A percentile compares a stretch with the other conserved stretches of the same genome.
Conservation (phyloP, 1,140 invertebrate species). For the Drosophila rufa region DNA sequence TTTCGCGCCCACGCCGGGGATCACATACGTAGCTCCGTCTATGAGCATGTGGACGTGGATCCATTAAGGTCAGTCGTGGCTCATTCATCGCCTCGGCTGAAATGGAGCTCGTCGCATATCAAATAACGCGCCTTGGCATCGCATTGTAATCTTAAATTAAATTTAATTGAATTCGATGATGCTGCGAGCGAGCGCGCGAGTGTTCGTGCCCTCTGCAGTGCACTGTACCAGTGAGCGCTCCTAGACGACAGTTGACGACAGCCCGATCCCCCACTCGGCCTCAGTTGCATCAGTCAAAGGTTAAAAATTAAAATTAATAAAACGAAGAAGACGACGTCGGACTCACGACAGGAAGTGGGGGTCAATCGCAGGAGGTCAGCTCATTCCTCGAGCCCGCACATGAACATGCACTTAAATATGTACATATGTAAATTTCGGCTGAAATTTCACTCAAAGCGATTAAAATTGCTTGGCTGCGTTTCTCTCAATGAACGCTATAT, state of each 20-base stretch:
- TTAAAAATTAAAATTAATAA: constrained; percentile 80
- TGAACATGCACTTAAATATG: neutral
- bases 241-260: constrained; percentile 50
- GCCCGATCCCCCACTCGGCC: constrained; percentile 33
- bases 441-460: constrained; percentile 39
- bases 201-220: constrained; percentile 25
- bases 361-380: constrained; percentile 67
- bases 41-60: constrained; percentile 49
- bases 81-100: constrained; percentile 63
- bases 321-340: constrained; percentile 52
- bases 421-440: constrained; percentile 29
- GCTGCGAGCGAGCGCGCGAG: constrained; percentile 40
- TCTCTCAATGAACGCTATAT: constrained; percentile 12
- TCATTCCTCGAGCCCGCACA: constrained; percentile 40
- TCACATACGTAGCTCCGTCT: constrained; percentile 48
- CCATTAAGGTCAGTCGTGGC: constrained; percentile 73
- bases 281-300: constrained; percentile 68
- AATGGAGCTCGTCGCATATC: constrained; percentile 58
- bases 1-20: constrained; percentile 45
- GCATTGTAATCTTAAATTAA: constrained; percentile 84
- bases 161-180: constrained; percentile 85
- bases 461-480: neutral
- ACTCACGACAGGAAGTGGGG: constrained; percentile 69
- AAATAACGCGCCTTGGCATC: constrained; percentile 56
- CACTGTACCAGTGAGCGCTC: constrained; percentile 26